Evolutionary conservation across 2,888 invertebrate species (phyloP), one percentile per base, ranked within the genome.

Genomic region (Caenorhabditis sp.): DNA sequence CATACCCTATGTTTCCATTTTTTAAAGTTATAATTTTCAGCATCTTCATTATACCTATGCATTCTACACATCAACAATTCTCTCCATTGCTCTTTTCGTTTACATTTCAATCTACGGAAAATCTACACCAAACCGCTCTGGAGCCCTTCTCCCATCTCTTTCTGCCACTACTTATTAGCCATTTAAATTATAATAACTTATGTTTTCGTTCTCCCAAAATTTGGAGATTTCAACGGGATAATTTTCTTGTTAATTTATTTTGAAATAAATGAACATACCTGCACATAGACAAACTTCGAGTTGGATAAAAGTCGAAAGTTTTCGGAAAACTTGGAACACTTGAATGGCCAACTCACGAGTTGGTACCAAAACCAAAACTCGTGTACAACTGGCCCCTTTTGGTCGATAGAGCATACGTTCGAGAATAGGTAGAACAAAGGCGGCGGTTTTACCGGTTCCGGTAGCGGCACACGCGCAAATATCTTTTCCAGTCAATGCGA

Each of bases 391-490:
- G 54, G 69, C 65, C 19, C 71, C 73, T 53, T 92, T 90, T 0
- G 95, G 93, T 81, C 93, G 92, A 88, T 94, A 97, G 14, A 97
- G 89, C 72, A 99, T 91, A 76, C 97, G 91, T 89, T 99, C 99
- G 62, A 99, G 88, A 1, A 96, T 95, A 0, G 99, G 99, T 81
- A 99, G 89, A 94, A 99, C 97, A 89, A 97, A 99, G 0, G 99
- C 97, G 0, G 95, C 96, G 0, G 99, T 99, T 91, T 99, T 99
- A 63, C 97, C 91, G 68, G 90, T 91, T 62, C 99, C 99, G 0
- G 97, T 99, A 0, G 97, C 96, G 31, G 99, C 97, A 90, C 97
- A 99, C 12, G 96, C 99, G 90, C 97, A 97, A 81, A 99, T 92
- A 89, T 99, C 99, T 59, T 93, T 92, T 19, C 97, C 95, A 81